Evolutionary conservation across 1,140 invertebrate genomes (phyloP), one percentile per base, ranked within the genome.

Genomic region (Alviniconcha marisindica): DNA sequence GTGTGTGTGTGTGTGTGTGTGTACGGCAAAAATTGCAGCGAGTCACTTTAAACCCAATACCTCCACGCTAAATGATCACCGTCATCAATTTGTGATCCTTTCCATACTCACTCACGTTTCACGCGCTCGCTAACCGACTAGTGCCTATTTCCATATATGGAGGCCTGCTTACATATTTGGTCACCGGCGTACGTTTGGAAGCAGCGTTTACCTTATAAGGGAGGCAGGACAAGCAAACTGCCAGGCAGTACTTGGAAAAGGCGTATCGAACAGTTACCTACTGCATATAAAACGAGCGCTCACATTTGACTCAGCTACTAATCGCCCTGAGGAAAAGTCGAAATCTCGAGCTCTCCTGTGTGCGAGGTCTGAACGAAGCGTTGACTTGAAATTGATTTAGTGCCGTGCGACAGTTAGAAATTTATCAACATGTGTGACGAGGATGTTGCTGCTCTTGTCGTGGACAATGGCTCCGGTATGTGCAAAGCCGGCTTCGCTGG

Each of bases 401-500:
- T n/a, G n/a, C n/a, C n/a, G n/a, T n/a, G n/a, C n/a, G n/a, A n/a
- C n/a, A n/a, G n/a, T n/a, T n/a, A n/a, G n/a, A n/a, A n/a, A n/a
- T n/a, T n/a, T n/a, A n/a, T 66, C 28, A 66, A 66, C 14, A 82
- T 82, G 60, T 60, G 77, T 60, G 83, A 97, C 93, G 86, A 87
- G n/a, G 96, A 96, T 93, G 96, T 97, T 94, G 96, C 96, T 88
- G 96, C 97, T 89, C 94, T 97, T 86, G 97, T 97, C 86, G 96
- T 97, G 71, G 97, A 97, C 94, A 87, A 87, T 81, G 84, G 86
- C 28, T 87, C 86, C n/a, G 81, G 80, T 21, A 83, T 83, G 76
- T 81, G 96, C 94, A 97, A 97, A 92, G 96, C 97, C 92, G 97
- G 97, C 87, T 97, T 98, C 93, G 97, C 97, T 86, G 96, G 97